Conservation (phyloP, 2,888 invertebrate genomes). For the Agapostemon virescens region DNA sequence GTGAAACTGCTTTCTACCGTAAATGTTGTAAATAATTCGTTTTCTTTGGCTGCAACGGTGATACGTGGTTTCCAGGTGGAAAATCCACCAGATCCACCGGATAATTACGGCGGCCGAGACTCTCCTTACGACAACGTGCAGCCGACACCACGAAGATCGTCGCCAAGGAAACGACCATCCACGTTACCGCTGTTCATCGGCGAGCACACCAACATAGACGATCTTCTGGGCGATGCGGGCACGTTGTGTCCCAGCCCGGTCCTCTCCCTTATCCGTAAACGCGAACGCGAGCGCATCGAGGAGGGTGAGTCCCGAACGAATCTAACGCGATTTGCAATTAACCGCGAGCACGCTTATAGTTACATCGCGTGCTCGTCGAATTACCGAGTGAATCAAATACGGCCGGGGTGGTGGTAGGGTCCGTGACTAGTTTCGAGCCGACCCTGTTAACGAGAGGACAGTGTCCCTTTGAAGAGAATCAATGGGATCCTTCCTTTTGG, state of each 20-base stretch:
- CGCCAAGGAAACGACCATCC: slow-evolving; percentile 75
- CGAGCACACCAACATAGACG: slow-evolving; percentile 93
- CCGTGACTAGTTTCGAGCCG: slow-evolving; percentile 28
- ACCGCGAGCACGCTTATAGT: slow-evolving; percentile 20
- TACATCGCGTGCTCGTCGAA: slow-evolving; percentile 26
- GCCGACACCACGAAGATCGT: slow-evolving; percentile 68
- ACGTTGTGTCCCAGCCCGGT: slow-evolving; percentile 68
- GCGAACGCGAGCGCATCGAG: slow-evolving; percentile 59
- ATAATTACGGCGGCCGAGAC: slow-evolving; percentile 81
- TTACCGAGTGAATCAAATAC: slow-evolving; percentile 39
- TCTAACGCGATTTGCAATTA: slow-evolving; percentile 43
- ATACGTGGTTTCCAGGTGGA: slow-evolving; percentile 69
- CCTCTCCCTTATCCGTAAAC: slow-evolving; percentile 69
- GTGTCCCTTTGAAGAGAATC: slow-evolving; percentile 60
- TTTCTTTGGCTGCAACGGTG: neutral
- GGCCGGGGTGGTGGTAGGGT: slow-evolving; percentile 16
- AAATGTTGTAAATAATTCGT: no score
- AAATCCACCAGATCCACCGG: slow-evolving; percentile 77
- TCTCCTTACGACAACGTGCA: slow-evolving; percentile 88
- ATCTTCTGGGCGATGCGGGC: slow-evolving; percentile 86
- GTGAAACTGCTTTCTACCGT: no score
- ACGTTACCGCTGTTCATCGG: slow-evolving; percentile 87
- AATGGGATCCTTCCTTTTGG: slow-evolving; percentile 47
- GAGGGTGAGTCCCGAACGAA: slow-evolving; percentile 72
- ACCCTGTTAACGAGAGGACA: slow-evolving; percentile 39